A percentile compares a stretch with the other conserved stretches of the same genome.
These are phyloP conservation scores for Harmothoe impar DNA, from an alignment of 2,888 invertebrate genomes.

Conservation along the genomic window DNA sequence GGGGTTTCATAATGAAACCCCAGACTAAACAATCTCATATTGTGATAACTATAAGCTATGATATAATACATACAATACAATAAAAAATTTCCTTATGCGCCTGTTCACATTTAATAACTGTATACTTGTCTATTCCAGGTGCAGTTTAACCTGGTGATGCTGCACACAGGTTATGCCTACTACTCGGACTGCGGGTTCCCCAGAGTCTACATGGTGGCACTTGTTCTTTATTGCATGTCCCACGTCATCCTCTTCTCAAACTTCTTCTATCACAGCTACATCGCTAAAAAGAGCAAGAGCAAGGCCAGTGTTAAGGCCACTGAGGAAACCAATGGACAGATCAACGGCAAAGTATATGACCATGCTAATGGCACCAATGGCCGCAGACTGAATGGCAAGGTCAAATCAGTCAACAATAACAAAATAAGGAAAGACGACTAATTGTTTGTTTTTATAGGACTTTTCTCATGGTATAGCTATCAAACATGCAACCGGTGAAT, in stretches of 20 bases:
- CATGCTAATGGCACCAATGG: not conserved
- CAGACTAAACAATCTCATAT: too few relatives aligned
- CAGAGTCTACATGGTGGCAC: conserved; percentile 74
- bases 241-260: conserved; percentile 81
- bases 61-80: too few relatives aligned
- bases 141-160: conserved; percentile 81
- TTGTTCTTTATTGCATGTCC: conserved; percentile 77
- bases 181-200: conserved; percentile 77
- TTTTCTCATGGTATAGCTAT: too few relatives aligned
- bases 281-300: conserved; percentile 60
- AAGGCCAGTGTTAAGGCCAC: not conserved
- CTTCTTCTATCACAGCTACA: conserved; percentile 81
- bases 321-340: not conserved
- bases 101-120: too few relatives aligned
- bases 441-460: not conserved
- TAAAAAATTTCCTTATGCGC: too few relatives aligned
- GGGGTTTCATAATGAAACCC: too few relatives aligned
- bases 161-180: conserved; percentile 75
- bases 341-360: not conserved
- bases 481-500: too few relatives aligned
- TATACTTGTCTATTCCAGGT: conserved; percentile 73
- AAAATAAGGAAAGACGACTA: not conserved
- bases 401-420: not conserved
- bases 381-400: not conserved
- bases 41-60: too few relatives aligned